These are phyloP conservation scores for Dermochelys coriacea DNA, from an alignment of 2,797 vertebrate genomes.

Conservation along the genomic window DNA sequence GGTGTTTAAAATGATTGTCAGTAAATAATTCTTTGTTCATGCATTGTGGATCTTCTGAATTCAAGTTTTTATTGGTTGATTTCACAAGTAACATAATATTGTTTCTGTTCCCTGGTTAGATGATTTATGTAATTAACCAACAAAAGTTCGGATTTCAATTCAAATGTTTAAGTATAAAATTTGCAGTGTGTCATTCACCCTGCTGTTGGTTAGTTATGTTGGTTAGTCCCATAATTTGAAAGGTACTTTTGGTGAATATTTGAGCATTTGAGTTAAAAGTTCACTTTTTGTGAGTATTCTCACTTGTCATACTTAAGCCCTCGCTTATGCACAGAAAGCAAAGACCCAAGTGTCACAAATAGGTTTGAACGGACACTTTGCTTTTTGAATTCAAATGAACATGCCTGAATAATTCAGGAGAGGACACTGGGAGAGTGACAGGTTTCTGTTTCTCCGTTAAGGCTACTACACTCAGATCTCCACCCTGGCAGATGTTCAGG, in stretches of 20 bases:
- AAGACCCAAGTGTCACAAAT: not conserved
- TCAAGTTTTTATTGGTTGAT: not conserved
- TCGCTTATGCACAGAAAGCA: not conserved
- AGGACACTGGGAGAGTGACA: not conserved
- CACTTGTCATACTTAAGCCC: not conserved
- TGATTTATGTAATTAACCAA: not conserved
- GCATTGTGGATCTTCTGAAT: not conserved
- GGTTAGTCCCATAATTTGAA: not conserved
- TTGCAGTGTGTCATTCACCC: not conserved
- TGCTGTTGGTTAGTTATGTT: not conserved
- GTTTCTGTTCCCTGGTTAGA: not conserved
- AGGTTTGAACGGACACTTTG: not conserved
- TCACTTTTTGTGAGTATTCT: not conserved
- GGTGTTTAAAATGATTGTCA: not conserved
- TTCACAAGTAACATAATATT: fast-evolving
- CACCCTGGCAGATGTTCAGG: slow-evolving; percentile 95
- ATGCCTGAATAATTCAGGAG: fast-evolving
- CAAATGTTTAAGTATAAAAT: not conserved
- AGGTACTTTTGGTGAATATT: not conserved
- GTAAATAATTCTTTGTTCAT: not conserved
- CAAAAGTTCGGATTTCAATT: not conserved
- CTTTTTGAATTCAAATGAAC: not conserved
- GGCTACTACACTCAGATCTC: slow-evolving; percentile 98
- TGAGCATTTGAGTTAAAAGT: not conserved
- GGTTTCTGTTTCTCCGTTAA: slow-evolving; percentile 57